phyloP scores from a whole-genome alignment of 2,888 invertebrate genomes.

The Mactromeris polynyma region DNA sequence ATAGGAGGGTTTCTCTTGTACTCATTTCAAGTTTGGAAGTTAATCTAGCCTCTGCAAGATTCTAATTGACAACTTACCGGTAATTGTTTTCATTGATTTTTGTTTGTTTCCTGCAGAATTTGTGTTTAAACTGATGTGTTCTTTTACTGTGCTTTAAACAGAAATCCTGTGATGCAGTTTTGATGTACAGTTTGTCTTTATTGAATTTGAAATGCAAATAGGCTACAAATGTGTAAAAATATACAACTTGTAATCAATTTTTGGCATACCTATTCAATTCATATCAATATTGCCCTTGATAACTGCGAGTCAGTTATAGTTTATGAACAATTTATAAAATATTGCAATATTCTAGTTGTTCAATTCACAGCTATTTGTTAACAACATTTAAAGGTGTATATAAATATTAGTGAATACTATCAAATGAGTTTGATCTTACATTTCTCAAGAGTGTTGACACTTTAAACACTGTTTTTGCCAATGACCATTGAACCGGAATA shows the following conservation, averaged over 20 bases:
- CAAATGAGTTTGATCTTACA: neutral
- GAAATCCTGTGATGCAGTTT: neutral
- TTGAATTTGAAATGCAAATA: neutral
- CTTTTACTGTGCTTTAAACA: neutral
- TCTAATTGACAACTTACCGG: neutral
- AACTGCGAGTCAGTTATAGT: neutral
- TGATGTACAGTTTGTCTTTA: neutral
- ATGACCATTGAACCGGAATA: slow-evolving; percentile 18
- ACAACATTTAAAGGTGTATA: neutral
- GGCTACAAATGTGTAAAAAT: neutral
- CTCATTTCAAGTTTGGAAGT: neutral
- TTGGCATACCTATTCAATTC: neutral
- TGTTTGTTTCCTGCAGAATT: neutral
- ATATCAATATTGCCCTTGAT: neutral
- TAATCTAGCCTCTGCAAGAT: neutral
- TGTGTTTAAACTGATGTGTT: neutral
- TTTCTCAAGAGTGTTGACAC: neutral
- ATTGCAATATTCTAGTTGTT: neutral
- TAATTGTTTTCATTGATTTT: neutral
- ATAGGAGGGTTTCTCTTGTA: neutral
- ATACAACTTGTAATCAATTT: neutral
- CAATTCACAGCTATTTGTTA: neutral
- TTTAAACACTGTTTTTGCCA: neutral
- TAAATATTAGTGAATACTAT: slow-evolving; percentile 13
- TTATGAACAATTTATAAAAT: neutral